A percentile compares a stretch with the other conserved stretches of the same genome.
Conservation (phyloP, 2,113 vertebrate genomes). For the Festucalex cinctus region DNA sequence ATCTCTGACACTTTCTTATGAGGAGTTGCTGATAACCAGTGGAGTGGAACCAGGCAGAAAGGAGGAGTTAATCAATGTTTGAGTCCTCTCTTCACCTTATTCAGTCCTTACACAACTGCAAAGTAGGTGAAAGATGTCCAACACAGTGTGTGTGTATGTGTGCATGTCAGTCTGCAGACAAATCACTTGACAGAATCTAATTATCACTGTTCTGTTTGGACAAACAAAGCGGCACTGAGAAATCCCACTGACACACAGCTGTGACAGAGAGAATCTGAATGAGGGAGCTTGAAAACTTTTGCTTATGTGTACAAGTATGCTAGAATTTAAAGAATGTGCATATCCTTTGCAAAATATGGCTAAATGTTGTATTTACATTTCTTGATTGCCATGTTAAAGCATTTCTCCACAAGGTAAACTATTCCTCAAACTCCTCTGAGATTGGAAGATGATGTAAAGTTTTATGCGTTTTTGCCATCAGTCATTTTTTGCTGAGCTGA, state of each 20-base stretch:
- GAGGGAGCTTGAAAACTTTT: background rate
- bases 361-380: background rate
- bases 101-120: background rate
- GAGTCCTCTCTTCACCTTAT: conserved; percentile 2
- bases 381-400: background rate
- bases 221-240: background rate
- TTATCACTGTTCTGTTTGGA: background rate
- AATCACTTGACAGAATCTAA: conserved; percentile 6
- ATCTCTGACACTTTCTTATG: background rate
- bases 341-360: background rate
- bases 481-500: too few relatives aligned
- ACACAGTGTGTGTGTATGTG: background rate
- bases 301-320: background rate
- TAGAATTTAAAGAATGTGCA: background rate
- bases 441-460: too few relatives aligned
- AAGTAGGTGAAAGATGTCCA: conserved; percentile 7
- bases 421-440: too few relatives aligned
- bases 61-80: conserved; percentile 9
- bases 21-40: background rate
- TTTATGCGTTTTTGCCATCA: too few relatives aligned
- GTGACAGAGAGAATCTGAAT: background rate
- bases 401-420: too few relatives aligned
- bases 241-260: background rate
- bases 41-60: background rate
- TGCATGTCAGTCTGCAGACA: background rate